A percentile compares a stretch with the other conserved stretches of the same genome.
These are phyloP conservation scores for Prolemur simus DNA, from an alignment of 2,113 vertebrate genomes.

Conservation along the genomic window DNA sequence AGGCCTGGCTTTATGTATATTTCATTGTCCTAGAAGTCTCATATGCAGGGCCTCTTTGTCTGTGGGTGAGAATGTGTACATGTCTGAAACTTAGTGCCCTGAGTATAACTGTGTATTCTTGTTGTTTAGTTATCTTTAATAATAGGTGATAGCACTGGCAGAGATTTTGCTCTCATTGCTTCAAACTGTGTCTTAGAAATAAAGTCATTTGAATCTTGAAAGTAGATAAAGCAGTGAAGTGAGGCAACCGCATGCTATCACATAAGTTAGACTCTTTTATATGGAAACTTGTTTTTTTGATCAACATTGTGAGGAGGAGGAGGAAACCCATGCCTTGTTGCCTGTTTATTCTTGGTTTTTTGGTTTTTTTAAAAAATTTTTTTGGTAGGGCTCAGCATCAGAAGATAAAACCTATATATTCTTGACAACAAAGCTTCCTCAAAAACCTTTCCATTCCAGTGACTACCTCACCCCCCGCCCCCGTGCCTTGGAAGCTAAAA, in stretches of 20 bases:
- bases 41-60: background rate
- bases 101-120: background rate
- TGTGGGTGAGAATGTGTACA: background rate
- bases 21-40: background rate
- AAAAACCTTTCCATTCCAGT: background rate
- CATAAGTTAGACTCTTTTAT: background rate
- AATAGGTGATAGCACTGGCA: background rate
- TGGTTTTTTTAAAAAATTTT: no score
- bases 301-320: background rate
- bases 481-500: background rate
- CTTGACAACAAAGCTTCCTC: conserved; percentile 2
- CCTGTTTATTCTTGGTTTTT: background rate
- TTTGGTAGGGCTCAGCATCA: no score
- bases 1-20: background rate
- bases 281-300: background rate
- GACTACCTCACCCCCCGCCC: background rate
- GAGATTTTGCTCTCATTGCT: conserved; percentile 2
- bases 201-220: background rate
- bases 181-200: background rate
- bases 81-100: background rate
- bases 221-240: background rate
- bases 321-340: background rate
- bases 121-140: background rate
- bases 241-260: background rate
- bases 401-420: background rate